Conservation (phyloP, 2,888 invertebrate species). For the Sinelater perroti region DNA sequence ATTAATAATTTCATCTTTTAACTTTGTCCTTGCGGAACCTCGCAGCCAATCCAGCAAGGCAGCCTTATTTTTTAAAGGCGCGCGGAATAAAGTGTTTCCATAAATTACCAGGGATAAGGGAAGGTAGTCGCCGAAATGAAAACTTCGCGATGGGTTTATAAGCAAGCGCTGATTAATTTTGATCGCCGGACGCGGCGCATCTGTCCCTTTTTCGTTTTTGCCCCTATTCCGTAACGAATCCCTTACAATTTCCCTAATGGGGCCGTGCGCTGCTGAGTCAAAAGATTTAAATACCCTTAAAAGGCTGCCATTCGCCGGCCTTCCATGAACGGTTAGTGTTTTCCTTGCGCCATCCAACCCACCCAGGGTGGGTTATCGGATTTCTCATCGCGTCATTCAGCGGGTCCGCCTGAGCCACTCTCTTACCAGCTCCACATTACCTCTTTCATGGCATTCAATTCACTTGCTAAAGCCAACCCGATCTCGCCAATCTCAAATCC, state of each 20-base stretch:
- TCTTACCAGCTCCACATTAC: conserved; percentile 44
- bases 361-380: conserved; percentile 42
- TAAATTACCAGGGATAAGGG: conserved; percentile 1
- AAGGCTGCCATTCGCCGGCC: conserved; percentile 32
- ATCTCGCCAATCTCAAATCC: conserved; percentile 50
- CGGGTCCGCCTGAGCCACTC: conserved; percentile 37
- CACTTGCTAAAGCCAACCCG: conserved; percentile 49
- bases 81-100: not conserved
- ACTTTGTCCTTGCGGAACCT: conserved; percentile 9
- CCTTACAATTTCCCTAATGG: conserved; percentile 23
- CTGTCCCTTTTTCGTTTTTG: conserved; percentile 19
- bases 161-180: conserved; percentile 8
- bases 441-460: conserved; percentile 49
- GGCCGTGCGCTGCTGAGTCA: conserved; percentile 20
- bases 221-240: conserved; percentile 23
- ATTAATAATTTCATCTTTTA: conserved; percentile 14
- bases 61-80: not conserved
- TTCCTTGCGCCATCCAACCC: conserved; percentile 33
- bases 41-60: not conserved
- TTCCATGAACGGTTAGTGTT: conserved; percentile 37
- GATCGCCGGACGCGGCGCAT: not conserved
- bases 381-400: conserved; percentile 41
- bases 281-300: conserved; percentile 35
- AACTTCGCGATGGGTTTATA: conserved; percentile 4
- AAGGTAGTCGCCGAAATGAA: conserved; percentile 1